These are phyloP conservation scores for Athalia cordata DNA, from an alignment of 2,888 invertebrate species.

Conservation along the genomic window DNA sequence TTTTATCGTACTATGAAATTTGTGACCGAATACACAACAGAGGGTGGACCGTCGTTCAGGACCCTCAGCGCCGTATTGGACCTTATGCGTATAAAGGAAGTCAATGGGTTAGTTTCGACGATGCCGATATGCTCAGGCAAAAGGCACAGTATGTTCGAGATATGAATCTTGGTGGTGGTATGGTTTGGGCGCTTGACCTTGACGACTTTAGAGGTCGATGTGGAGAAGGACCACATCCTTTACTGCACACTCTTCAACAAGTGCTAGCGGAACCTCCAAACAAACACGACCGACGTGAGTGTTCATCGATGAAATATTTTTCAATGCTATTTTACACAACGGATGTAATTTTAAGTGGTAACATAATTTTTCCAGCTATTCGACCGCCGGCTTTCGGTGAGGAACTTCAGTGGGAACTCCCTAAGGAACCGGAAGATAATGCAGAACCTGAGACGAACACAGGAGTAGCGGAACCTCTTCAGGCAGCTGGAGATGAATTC, in stretches of 20 bases:
- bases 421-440: constrained; percentile 43
- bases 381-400: constrained; percentile 58
- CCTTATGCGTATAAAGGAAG: constrained; percentile 91
- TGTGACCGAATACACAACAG: constrained; percentile 86
- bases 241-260: constrained; percentile 85
- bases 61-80: constrained; percentile 86
- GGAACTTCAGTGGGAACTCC: constrained; percentile 61
- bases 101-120: constrained; percentile 95
- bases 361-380: constrained; percentile 54
- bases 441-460: constrained; percentile 39
- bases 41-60: constrained; percentile 88
- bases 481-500: constrained; percentile 72
- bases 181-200: constrained; percentile 94
- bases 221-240: constrained; percentile 86
- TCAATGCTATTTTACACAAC: neutral
- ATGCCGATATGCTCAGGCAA: constrained; percentile 84
- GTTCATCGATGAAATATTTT: constrained; percentile 6
- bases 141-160: constrained; percentile 88
- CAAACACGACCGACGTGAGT: constrained; percentile 63
- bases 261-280: constrained; percentile 77
- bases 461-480: constrained; percentile 47
- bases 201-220: constrained; percentile 88
- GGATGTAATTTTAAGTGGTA: neutral
- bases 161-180: constrained; percentile 88
- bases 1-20: constrained; percentile 93